Percentiles rank a stretch among this genome's conserved stretches.
Evolutionary conservation across 2,113 vertebrate species (phyloP).

Genomic region (Nyctibius bracteatus): DNA sequence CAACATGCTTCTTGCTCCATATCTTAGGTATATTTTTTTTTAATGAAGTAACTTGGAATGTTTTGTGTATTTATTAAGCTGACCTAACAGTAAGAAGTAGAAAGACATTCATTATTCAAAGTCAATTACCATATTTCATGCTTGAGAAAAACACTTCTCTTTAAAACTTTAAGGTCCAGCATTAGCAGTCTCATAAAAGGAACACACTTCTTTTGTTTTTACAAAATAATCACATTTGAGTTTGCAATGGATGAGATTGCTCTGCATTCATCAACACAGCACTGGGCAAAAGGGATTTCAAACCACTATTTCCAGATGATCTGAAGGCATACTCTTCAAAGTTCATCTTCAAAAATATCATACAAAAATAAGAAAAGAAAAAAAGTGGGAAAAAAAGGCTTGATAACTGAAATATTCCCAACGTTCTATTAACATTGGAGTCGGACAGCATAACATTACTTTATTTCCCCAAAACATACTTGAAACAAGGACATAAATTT

Average conservation of each 20-base stretch:
- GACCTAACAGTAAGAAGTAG: background rate
- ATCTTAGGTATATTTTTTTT: background rate
- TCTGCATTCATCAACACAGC: background rate
- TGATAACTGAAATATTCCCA: background rate
- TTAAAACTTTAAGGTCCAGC: too few species aligned
- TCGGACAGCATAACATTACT: background rate
- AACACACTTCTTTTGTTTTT: background rate
- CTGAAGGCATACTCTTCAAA: background rate
- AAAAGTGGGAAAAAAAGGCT: background rate
- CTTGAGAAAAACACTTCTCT: background rate
- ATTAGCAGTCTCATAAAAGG: background rate
- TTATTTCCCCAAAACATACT: background rate
- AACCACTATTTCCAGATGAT: background rate
- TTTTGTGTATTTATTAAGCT: background rate
- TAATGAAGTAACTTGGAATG: background rate
- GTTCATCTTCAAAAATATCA: background rate
- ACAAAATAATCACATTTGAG: background rate
- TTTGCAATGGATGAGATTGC: background rate
- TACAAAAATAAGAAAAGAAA: background rate
- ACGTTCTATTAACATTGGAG: background rate
- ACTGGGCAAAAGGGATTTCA: background rate
- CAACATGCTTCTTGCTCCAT: background rate
- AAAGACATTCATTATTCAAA: background rate
- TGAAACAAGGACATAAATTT: conserved; percentile 8
- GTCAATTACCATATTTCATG: background rate